Evolutionary conservation across 2,888 invertebrate species (phyloP).

Genomic region (Mimumesa dahlbomi): DNA sequence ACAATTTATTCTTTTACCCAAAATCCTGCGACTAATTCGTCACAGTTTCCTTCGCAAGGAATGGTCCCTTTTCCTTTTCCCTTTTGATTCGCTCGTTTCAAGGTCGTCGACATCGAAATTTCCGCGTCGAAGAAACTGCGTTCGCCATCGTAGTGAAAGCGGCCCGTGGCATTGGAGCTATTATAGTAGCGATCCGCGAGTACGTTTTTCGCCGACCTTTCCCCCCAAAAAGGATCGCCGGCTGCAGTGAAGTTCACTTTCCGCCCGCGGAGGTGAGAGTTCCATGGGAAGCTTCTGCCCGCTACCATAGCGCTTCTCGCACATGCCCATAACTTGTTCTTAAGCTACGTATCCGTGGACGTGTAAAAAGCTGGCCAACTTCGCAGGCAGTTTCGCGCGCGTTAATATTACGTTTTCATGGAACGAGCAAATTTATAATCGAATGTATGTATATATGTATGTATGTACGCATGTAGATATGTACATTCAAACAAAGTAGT

Average conservation of each 20-base stretch:
- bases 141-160: constrained; percentile 70
- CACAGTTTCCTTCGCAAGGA: too few species aligned
- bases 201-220: constrained; percentile 73
- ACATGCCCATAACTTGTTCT: constrained; percentile 68
- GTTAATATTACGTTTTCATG: too few species aligned
- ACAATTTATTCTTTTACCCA: too few species aligned
- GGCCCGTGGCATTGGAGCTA: constrained; percentile 70
- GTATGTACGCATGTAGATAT: too few species aligned
- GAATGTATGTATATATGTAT: too few species aligned
- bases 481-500: too few species aligned
- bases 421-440: too few species aligned
- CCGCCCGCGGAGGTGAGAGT: constrained; percentile 80
- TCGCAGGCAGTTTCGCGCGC: too few species aligned
- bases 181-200: constrained; percentile 63
- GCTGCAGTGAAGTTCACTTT: constrained; percentile 73
- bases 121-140: constrained; percentile 34
- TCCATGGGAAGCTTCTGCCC: constrained; percentile 79
- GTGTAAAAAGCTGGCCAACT: too few species aligned
- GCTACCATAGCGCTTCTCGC: constrained; percentile 65
- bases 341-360: constrained; percentile 50
- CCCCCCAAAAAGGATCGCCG: constrained; percentile 70
- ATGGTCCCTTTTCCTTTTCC: too few species aligned
- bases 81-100: too few species aligned
- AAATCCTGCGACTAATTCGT: too few species aligned
- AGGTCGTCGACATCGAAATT: constrained; percentile 33